Conservation (phyloP, 2,113 vertebrate genomes). For the Pangasianodon gigas region DNA sequence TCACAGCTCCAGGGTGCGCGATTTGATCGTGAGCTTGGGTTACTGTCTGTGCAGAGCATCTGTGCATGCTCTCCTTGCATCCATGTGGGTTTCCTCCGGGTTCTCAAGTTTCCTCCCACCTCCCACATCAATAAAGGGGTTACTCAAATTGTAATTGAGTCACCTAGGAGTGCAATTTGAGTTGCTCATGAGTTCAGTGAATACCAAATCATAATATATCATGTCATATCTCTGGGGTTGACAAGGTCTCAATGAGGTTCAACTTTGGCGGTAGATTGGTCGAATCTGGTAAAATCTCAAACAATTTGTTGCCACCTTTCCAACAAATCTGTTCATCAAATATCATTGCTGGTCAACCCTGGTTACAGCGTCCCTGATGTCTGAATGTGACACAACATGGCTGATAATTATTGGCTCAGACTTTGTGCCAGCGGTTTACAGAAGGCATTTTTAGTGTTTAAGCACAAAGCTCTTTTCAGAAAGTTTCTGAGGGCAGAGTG, state of each 20-base stretch:
- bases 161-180: not conserved
- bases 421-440: not conserved
- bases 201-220: not conserved
- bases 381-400: not conserved
- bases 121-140: not conserved
- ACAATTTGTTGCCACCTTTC: not conserved
- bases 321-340: not conserved
- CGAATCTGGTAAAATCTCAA: not conserved
- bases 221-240: not conserved
- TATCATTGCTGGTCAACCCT: not conserved
- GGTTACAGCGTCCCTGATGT: not conserved
- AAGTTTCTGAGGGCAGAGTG: not conserved
- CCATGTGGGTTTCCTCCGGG: too few species aligned
- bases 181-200: not conserved
- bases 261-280: not conserved
- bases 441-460: not conserved
- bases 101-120: not conserved
- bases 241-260: not conserved
- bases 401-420: not conserved
- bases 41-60: not conserved
- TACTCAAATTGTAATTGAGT: not conserved
- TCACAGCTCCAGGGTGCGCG: not conserved
- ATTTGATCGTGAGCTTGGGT: not conserved
- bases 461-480: constrained; percentile 4
- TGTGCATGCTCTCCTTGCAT: not conserved